phyloP scores from a whole-genome alignment of 1,140 invertebrate genomes.

The Conus ventricosus region DNA sequence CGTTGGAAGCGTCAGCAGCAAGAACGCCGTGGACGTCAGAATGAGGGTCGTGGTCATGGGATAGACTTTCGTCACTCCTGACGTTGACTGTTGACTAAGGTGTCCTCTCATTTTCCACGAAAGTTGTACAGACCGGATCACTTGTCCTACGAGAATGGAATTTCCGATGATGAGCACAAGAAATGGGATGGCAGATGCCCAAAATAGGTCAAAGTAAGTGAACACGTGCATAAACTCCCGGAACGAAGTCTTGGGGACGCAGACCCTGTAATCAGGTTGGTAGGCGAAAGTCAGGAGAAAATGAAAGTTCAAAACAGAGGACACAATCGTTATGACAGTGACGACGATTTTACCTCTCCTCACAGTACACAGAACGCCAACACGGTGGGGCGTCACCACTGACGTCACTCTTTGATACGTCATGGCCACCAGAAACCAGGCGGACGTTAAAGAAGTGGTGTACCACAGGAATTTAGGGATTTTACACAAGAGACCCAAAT shows the following conservation, averaged over 20 bases:
- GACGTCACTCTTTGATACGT: slow-evolving; percentile 9
- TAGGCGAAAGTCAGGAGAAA: neutral
- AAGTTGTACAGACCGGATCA: neutral
- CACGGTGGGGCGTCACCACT: neutral
- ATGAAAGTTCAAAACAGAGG: neutral
- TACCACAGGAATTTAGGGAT: neutral
- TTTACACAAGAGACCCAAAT: neutral
- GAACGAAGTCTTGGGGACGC: neutral
- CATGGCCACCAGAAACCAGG: too few species aligned
- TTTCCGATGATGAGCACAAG: neutral
- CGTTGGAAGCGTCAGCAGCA: neutral
- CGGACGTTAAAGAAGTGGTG: too few species aligned
- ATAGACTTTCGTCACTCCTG: neutral
- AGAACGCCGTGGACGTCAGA: neutral
- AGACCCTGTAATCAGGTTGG: neutral
- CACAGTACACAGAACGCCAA: neutral
- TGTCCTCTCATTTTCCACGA: neutral
- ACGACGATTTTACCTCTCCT: neutral
- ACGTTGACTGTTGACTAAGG: too few species aligned
- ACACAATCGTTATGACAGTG: neutral
- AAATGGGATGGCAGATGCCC: neutral
- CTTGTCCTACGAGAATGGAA: neutral
- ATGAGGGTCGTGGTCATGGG: neutral
- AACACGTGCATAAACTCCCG: neutral
- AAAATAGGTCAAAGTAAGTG: neutral